Evolutionary conservation across 2,113 vertebrate genomes (phyloP), one percentile per base, ranked within the genome.

Genomic region (Pachypanchax playfairii): DNA sequence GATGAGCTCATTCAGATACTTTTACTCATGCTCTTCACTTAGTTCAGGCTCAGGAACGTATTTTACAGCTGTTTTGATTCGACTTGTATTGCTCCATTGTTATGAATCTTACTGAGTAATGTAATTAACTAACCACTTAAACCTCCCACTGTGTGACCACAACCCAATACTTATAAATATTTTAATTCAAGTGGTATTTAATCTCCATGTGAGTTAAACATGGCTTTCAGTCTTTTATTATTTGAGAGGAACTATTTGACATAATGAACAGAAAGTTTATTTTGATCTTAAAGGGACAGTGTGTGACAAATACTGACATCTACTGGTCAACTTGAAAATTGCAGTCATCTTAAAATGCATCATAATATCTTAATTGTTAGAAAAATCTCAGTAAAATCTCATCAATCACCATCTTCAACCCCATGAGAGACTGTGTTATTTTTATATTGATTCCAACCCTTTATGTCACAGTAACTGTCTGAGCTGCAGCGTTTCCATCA

Each of bases 61-160:
- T 67, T 75, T 70, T 49, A 49, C 58, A 22, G 20, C 3, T 28
- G 18, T 22, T n/a, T n/a, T n/a, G n/a, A n/a, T n/a, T n/a, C n/a
- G n/a, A n/a, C n/a, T n/a, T n/a, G n/a, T n/a, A n/a, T n/a, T n/a
- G n/a, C 31, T 42, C 22, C 13, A 31, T 14, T 35, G 24, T 12
- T 36, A 18, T 53, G 56, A 28, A 6, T 54, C 21, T 35, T 15
- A 31, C 20, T 35, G 36, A 56, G 17, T 51, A 42, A 70, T 58
- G 46, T 33, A 53, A 58, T 53, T n/a, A 4, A 62, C 24, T 17
- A 25, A 31, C 48, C 44, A 48, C 49, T 73, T 56, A 65, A 61
- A 1, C 13, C 18, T 65, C 50, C n/a, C 31, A 20, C 55, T 10
- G 54, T 10, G 31, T 56, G 39, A 70, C 65, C 56, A 26, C 56